phyloP scores from a whole-genome alignment of 2,797 vertebrate species.

The Hippopotamyrus pictus region DNA sequence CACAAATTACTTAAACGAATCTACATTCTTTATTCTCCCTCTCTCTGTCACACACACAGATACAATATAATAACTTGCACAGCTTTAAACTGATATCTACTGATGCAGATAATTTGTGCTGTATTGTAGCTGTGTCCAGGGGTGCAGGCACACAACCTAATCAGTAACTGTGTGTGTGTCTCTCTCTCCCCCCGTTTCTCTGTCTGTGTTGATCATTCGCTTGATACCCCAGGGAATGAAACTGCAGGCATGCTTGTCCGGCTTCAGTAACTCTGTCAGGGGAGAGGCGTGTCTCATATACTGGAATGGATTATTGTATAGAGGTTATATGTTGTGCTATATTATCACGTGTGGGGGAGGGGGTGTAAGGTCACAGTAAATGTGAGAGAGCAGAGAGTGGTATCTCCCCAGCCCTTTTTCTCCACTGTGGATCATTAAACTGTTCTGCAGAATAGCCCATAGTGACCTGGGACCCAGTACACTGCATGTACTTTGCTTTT shows the following conservation, averaged over 20 bases:
- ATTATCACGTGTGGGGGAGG: background rate
- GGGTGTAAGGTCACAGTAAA: background rate
- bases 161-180: background rate
- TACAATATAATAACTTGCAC: background rate
- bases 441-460: background rate
- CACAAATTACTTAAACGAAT: background rate
- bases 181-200: background rate
- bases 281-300: background rate
- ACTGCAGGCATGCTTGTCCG: background rate
- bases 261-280: background rate
- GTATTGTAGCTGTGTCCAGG: background rate
- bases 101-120: background rate
- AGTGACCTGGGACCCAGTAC: background rate
- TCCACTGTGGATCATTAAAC: background rate
- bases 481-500: background rate
- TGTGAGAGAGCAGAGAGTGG: background rate
- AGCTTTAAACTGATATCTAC: background rate
- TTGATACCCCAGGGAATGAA: background rate
- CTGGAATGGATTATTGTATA: background rate
- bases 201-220: background rate
- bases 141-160: background rate
- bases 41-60: background rate
- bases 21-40: background rate
- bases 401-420: background rate
- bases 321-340: background rate